Base-by-base conservation (phyloP, 1,140 invertebrate genomes). In the Odontomachus brunneus region DNA sequence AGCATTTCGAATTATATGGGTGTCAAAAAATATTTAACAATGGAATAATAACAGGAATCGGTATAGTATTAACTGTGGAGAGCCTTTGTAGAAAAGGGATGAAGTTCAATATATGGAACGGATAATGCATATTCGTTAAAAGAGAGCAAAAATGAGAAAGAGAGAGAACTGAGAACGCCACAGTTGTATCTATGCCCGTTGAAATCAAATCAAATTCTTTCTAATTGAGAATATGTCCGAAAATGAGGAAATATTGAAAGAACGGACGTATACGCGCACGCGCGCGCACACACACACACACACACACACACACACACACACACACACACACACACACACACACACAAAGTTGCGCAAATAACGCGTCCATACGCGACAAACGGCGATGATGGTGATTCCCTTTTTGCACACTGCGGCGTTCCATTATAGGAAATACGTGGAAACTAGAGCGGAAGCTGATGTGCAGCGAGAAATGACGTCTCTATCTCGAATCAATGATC, bases 401-500 rank as follows among this genome's bases (percentile, higher is more conserved):
- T 19, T 22, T 55, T 55, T 22, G n/a, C 19, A n/a, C 19, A 19
- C 14, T 26, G 12, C 3, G 22, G 17, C n/a, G 22, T 17, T 44
- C 51, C 44, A 17, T 80, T 78, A 15, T n/a, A 71, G 75, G 66
- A 80, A 80, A 59, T 69, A 44, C 44, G 57, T 80, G 51, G 49
- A 84, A 63, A 65, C 55, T 57, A 9, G 19, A 29, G 26, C 49
- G 26, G 44, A 65, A 44, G 24, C 66, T 49, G 65, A 69, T 63
- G 55, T 24, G 53, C 38, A 26, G 66, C 49, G 59, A 72, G 67
- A 69, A 59, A 84, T 66, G 49, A 44, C 53, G 82, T 59, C 48
- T 81, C 82, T 53, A 80, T 66, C 29, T n/a, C 29, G 66, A 81
- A 84, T 87, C 85, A 55, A 80, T 71, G 83, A 88, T 88, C 72